Evolutionary conservation across 2,113 vertebrate species (phyloP), one percentile per base, ranked within the genome.

Genomic region (Nanorana parkeri): DNA sequence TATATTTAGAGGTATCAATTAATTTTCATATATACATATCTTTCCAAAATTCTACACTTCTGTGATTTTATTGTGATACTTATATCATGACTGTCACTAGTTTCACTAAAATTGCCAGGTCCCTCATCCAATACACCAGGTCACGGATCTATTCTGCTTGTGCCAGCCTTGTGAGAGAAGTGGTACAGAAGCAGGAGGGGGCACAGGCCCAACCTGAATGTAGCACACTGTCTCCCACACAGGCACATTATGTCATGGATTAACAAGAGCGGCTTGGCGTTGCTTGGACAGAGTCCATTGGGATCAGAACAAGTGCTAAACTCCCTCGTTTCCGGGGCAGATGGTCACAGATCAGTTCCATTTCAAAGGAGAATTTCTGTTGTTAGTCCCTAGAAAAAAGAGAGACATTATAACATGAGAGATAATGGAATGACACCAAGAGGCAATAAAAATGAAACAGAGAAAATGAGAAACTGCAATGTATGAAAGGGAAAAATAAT

Each of bases 281-380:
- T 0, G 0, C 11, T 75, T 68, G 63, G 82, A 80, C 84, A 77
- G 67, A 81, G 84, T 81, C 83, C 81, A 80, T 64, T 66, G 82
- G 84, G 86, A 86, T 83, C 83, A 85, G 84, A 80, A 85, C 82
- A 85, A 84, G 84, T 85, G 86, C 71, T 81, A 79, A 84, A 83
- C 77, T 81, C 82, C 5, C 0, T 0, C 73, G 75, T 83, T 81
- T 77, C 71, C 52, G 64, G 81, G 5, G 71, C 87, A 88, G 87
- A 77, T 87, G 89, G 88, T 3, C 0, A 20, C 84, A 17, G 23
- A 83, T 84, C 17, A 81, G 84, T 84, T 72, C 73, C 0, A 0
- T 86, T 78, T 74, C 29, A 68, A 78, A 77, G 85, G 61, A 84
- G 76, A 73, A 78, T 78, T 78, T n/a, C 64, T 52, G 73, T 64